These are phyloP conservation scores for Drosophila ficusphila DNA, from an alignment of 1,140 invertebrate species.

Conservation along the genomic window DNA sequence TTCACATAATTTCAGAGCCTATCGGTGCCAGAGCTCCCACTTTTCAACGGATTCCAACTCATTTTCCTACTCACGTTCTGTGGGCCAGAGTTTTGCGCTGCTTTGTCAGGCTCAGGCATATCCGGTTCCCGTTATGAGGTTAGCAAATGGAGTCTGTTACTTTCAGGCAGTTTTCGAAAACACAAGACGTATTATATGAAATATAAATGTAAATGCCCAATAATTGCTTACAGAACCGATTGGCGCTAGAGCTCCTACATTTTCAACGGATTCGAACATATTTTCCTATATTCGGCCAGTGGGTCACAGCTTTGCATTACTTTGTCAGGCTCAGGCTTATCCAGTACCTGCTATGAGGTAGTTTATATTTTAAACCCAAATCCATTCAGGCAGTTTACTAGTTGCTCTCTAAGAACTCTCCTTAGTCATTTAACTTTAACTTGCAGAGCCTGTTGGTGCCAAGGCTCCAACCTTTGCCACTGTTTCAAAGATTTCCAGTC, in stretches of 20 bases:
- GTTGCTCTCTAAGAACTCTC: not conserved
- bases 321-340: conserved; percentile 91
- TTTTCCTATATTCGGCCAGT: conserved; percentile 48
- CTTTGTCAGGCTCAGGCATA: conserved; percentile 92
- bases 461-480: conserved; percentile 89
- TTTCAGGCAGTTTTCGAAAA: conserved; percentile 54
- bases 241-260: conserved; percentile 59
- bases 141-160: not conserved
- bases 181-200: no score
- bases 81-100: conserved; percentile 87
- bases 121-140: conserved; percentile 85
- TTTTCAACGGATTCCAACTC: conserved; percentile 57
- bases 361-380: not conserved
- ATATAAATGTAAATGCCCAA: not conserved
- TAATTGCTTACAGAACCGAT: conserved; percentile 51
- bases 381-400: conserved; percentile 46
- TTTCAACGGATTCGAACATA: conserved; percentile 47
- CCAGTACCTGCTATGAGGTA: conserved; percentile 85
- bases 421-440: not conserved
- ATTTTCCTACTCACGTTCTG: conserved; percentile 43
- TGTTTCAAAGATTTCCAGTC: conserved; percentile 86
- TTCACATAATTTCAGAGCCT: no score
- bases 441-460: conserved; percentile 89
- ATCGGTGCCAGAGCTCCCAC: conserved; percentile 66
- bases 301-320: conserved; percentile 87